Conservation (phyloP, 2,888 invertebrate genomes). For the Dascillus cervinus region DNA sequence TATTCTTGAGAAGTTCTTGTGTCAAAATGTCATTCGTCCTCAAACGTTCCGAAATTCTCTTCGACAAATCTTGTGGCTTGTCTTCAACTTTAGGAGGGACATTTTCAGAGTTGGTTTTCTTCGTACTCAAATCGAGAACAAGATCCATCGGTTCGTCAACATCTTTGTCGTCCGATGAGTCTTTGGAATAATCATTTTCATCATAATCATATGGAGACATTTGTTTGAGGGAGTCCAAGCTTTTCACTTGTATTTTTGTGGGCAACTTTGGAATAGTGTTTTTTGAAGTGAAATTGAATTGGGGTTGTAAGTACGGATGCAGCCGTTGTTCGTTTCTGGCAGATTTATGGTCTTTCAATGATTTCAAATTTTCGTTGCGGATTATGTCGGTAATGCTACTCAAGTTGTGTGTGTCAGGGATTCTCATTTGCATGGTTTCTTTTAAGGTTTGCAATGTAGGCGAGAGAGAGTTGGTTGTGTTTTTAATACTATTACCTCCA, state of each 20-base stretch:
- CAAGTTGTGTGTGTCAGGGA: not conserved
- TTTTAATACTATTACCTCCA: not conserved
- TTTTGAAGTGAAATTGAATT: conserved; percentile 26
- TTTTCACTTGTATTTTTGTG: conserved; percentile 45
- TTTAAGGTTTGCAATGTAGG: not conserved
- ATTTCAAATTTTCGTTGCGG: conserved; percentile 26
- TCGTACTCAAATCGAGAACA: conserved; percentile 77
- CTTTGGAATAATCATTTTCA: conserved; percentile 43
- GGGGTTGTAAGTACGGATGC: conserved; percentile 20
- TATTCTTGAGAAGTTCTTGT: conserved; percentile 58
- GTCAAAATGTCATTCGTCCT: conserved; percentile 47
- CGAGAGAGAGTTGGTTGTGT: not conserved
- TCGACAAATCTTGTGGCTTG: conserved; percentile 43
- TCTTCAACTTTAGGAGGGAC: conserved; percentile 25
- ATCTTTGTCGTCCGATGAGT: conserved; percentile 20
- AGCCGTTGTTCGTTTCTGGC: conserved; percentile 19
- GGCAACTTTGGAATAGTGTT: conserved; percentile 25
- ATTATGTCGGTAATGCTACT: conserved; percentile 23
- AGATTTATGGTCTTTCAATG: conserved; percentile 26
- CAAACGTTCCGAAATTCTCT: conserved; percentile 33
- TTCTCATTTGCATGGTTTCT: not conserved
- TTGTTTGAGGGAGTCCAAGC: conserved; percentile 54
- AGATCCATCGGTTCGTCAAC: conserved; percentile 37
- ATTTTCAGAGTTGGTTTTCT: conserved; percentile 40
- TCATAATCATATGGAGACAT: conserved; percentile 45